Base-by-base conservation (phyloP, 2,888 invertebrate genomes). In the Lomographa bimaculata region DNA sequence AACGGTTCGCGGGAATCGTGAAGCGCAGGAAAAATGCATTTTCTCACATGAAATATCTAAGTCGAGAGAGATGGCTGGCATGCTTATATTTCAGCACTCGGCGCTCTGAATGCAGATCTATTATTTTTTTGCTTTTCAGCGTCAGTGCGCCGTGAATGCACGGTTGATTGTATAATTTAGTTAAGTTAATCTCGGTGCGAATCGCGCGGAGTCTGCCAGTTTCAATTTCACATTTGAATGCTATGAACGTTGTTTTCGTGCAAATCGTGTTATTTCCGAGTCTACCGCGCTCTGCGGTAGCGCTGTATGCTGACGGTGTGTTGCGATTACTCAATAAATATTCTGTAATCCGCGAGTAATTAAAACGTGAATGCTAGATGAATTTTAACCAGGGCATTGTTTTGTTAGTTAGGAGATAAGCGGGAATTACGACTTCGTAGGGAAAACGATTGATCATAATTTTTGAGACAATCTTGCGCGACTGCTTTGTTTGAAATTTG, bases 111-210 rank as follows among this genome's bases (percentile, higher is more conserved):
- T 46, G 40, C 49, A 43, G 45, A 39, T 41, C 36, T 39, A 25
- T 57, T 64, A 61, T 61, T 65, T 66, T 65, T 67, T 65, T 46
- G 32, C 40, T 52, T 23, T 43, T 33, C 42, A 36, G 36, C 38
- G 46, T 40, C 39, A 44, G 51, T 9, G 33, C 30, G 26, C 20
- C 39, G 55, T 72, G 77, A 78, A 75, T 76, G 71, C 66, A 62
- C 67, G 60, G 67, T 69, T 76, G 76, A 80, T 80, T 79, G 72
- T 73, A 71, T 79, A 81, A 79, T 77, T 72, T 67, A 50, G 76
- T 81, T 73, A 71, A 67, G 71, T 68, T 77, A 76, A 76, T 80
- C 71, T 71, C 63, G 51, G 60, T 60, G 57, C 61, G 68, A 71
- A 67, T 64, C 49, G 68, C 70, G 59, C 60, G 58, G 62, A 66